These are phyloP conservation scores for Lobophora halterata DNA, from an alignment of 2,888 invertebrate genomes.

Conservation along the genomic window DNA sequence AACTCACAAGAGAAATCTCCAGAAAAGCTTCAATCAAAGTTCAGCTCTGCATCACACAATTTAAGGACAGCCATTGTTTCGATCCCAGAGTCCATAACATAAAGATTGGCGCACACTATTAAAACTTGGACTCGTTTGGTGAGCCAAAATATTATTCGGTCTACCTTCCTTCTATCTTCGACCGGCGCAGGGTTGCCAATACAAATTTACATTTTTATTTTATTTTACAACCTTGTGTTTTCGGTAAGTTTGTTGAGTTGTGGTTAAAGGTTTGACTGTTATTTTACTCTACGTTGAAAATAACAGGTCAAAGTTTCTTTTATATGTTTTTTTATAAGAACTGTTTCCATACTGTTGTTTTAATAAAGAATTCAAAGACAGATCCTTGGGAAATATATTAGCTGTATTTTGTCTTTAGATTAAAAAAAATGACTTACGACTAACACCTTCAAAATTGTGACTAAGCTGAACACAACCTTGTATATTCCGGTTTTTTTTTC, in stretches of 20 bases:
- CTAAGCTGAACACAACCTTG: too few relatives aligned
- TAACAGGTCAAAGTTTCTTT: too few relatives aligned
- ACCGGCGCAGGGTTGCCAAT: conserved; percentile 64
- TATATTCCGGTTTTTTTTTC: too few relatives aligned
- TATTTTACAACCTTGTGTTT: conserved; percentile 47
- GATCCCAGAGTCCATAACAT: conserved; percentile 68
- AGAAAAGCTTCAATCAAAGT: conserved; percentile 36
- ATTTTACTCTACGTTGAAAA: conserved; percentile 22
- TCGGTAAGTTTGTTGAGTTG: conserved; percentile 45
- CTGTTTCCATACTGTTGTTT: too few relatives aligned
- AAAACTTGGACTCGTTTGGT: conserved; percentile 79
- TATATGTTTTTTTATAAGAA: too few relatives aligned
- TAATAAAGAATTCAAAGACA: too few relatives aligned
- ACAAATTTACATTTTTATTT: conserved; percentile 68
- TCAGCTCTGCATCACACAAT: conserved; percentile 38
- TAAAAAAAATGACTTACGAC: too few relatives aligned
- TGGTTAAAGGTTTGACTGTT: conserved; percentile 39
- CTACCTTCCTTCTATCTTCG: conserved; percentile 72
- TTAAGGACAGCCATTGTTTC: conserved; percentile 50
- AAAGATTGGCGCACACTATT: conserved; percentile 78
- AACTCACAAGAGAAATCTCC: conserved; percentile 25
- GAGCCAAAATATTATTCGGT: conserved; percentile 79
- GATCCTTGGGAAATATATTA: too few relatives aligned
- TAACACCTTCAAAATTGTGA: too few relatives aligned
- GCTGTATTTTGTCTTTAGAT: too few relatives aligned